Conservation (phyloP, 2,888 invertebrate genomes). For the Plagodis pulveraria region DNA sequence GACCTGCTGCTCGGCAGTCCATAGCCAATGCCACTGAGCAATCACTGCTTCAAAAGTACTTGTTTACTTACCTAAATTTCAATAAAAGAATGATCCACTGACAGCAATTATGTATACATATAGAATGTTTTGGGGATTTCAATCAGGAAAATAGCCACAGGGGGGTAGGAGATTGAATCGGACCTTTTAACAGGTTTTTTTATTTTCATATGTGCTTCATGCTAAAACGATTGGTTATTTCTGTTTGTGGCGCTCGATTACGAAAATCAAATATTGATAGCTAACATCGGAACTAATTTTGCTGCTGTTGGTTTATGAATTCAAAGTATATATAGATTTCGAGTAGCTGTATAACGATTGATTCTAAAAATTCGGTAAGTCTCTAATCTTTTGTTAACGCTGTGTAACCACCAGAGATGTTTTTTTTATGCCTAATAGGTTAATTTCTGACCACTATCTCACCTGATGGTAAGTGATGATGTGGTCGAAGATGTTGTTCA, state of each 20-base stretch:
- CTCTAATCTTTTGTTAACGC: too few species aligned
- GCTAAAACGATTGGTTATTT: conserved; percentile 31
- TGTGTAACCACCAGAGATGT: too few species aligned
- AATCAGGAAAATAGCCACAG: conserved; percentile 37
- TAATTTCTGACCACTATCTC: too few species aligned
- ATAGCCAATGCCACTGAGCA: too few species aligned
- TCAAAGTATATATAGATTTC: too few species aligned
- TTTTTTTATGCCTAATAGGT: too few species aligned
- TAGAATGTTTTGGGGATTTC: conserved; percentile 34
- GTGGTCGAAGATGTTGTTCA: too few species aligned
- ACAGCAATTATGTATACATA: conserved; percentile 28
- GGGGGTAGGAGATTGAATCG: conserved; percentile 29
- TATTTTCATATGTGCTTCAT: conserved; percentile 19
- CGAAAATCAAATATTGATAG: conserved; percentile 8
- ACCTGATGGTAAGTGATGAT: too few species aligned
- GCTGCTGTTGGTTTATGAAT: background rate
- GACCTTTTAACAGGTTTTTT: conserved; percentile 35
- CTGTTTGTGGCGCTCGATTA: conserved; percentile 14
- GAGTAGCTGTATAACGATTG: too few species aligned
- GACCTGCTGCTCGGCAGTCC: too few species aligned
- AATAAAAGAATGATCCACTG: conserved; percentile 23
- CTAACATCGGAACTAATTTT: background rate
- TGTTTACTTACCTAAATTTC: background rate
- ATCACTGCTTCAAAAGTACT: too few species aligned
- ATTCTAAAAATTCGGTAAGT: too few species aligned